phyloP scores from a whole-genome alignment of 2,797 vertebrate genomes.

The Parauchenoglanis ngamensis region DNA sequence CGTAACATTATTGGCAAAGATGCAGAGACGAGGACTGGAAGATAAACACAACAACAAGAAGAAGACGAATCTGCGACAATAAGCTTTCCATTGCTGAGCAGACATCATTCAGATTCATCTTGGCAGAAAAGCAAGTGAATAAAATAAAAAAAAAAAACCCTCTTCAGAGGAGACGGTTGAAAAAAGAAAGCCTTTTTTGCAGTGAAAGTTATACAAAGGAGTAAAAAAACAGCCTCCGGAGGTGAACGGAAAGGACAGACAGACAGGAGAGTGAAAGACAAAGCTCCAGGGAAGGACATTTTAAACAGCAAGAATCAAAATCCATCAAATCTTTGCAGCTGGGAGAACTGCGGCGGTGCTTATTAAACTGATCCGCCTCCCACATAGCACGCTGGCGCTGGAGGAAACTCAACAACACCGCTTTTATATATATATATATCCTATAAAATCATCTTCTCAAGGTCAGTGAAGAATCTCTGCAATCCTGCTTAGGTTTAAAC shows the following conservation, averaged over 20 bases:
- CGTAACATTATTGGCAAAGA: neutral
- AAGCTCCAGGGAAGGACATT: constrained; percentile 37
- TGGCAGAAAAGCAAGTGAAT: neutral
- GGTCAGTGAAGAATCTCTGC: neutral
- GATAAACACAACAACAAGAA: constrained; percentile 5
- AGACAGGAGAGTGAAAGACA: constrained; percentile 10
- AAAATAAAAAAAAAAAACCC: neutral
- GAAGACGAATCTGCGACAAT: neutral
- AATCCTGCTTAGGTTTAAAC: too few relatives aligned
- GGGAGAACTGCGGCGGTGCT: neutral
- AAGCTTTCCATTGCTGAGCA: neutral
- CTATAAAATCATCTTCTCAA: neutral
- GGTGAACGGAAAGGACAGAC: constrained; percentile 13
- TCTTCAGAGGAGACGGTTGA: neutral
- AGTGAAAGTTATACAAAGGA: constrained; percentile 7
- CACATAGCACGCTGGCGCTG: neutral
- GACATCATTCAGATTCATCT: neutral
- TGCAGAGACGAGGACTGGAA: neutral
- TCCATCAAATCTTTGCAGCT: neutral
- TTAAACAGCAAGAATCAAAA: constrained; percentile 22
- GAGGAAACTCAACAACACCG: neutral
- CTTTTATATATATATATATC: too few relatives aligned
- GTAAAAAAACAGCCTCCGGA: constrained; percentile 18
- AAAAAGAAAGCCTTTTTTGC: neutral
- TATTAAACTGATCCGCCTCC: neutral